A percentile compares a stretch with the other conserved stretches of the same genome.
Conservation (phyloP, 2,888 invertebrate genomes). For the Crossocerus cetratus region DNA sequence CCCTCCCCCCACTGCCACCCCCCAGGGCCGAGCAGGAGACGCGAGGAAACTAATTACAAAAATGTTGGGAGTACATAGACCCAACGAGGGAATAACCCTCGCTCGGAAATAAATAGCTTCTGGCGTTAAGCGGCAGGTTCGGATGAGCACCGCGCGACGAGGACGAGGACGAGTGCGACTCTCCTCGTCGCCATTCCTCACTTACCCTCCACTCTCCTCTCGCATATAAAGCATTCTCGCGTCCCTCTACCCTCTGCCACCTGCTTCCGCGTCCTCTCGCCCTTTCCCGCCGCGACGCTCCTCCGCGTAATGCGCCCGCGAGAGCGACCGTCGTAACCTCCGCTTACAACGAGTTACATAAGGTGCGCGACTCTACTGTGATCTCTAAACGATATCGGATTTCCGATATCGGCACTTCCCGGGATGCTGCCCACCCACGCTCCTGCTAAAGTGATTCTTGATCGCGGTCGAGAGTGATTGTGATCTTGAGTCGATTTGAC, state of each 20-base stretch:
- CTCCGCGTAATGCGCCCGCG: background rate
- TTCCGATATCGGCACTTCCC: too few species aligned
- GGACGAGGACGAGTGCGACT: constrained; percentile 17
- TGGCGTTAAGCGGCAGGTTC: constrained; percentile 60
- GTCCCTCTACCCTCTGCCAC: too few species aligned
- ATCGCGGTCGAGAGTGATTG: too few species aligned
- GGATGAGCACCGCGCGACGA: constrained; percentile 36
- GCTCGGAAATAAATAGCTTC: constrained; percentile 58
- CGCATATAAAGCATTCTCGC: background rate
- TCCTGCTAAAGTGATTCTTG: too few species aligned
- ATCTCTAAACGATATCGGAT: too few species aligned
- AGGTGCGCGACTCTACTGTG: background rate
- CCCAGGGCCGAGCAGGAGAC: constrained; percentile 32
- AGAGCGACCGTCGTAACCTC: background rate
- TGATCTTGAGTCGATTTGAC: too few species aligned
- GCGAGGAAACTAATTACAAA: constrained; percentile 70
- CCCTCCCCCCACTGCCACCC: constrained; percentile 38
- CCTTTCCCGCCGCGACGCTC: background rate
- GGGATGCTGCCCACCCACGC: too few species aligned
- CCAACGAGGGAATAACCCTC: constrained; percentile 48
- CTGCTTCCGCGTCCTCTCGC: background rate
- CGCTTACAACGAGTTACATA: background rate
- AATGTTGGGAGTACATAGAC: constrained; percentile 58
- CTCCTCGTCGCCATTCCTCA: constrained; percentile 31
- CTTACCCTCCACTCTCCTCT: background rate